phyloP scores from a whole-genome alignment of 2,797 vertebrate species.

The Fistularia tabacaria region DNA sequence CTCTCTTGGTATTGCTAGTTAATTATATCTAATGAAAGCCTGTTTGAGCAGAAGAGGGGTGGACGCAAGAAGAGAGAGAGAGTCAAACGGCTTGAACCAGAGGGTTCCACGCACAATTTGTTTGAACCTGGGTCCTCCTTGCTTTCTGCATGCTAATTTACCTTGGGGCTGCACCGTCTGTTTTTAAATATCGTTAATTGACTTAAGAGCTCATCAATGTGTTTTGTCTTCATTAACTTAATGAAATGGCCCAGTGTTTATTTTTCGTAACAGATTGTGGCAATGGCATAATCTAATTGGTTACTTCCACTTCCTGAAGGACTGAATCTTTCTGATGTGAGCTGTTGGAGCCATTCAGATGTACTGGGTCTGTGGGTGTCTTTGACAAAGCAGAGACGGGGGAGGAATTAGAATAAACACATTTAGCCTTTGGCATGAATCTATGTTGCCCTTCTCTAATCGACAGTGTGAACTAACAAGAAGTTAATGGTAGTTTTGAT shows the following conservation, averaged over 20 bases:
- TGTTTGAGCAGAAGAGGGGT: constrained; percentile 66
- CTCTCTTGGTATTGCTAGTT: constrained; percentile 60
- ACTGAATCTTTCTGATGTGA: constrained; percentile 69
- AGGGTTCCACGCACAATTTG: constrained; percentile 75
- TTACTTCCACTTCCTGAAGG: constrained; percentile 79
- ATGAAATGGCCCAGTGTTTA: constrained; percentile 82
- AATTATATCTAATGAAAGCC: constrained; percentile 77
- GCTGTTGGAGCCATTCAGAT: constrained; percentile 62
- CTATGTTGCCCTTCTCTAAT: constrained; percentile 72
- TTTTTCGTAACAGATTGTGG: constrained; percentile 81
- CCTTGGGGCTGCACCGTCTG: constrained; percentile 74
- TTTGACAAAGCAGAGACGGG: constrained; percentile 63
- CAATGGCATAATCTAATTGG: constrained; percentile 79
- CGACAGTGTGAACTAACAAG: constrained; percentile 74
- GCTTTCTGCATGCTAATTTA: constrained; percentile 75
- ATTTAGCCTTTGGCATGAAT: constrained; percentile 73
- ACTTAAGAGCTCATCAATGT: constrained; percentile 80
- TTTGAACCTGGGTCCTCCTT: constrained; percentile 77
- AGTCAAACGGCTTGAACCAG: constrained; percentile 77
- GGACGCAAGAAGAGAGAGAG: constrained; percentile 58
- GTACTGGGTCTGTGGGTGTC: constrained; percentile 59
- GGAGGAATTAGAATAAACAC: constrained; percentile 74
- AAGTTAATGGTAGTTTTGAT: constrained; percentile 71
- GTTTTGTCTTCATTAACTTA: constrained; percentile 83
- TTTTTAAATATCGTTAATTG: constrained; percentile 84